Base-by-base conservation (phyloP, 2,797 vertebrate genomes). In the Gymnoscopelus braueri region DNA sequence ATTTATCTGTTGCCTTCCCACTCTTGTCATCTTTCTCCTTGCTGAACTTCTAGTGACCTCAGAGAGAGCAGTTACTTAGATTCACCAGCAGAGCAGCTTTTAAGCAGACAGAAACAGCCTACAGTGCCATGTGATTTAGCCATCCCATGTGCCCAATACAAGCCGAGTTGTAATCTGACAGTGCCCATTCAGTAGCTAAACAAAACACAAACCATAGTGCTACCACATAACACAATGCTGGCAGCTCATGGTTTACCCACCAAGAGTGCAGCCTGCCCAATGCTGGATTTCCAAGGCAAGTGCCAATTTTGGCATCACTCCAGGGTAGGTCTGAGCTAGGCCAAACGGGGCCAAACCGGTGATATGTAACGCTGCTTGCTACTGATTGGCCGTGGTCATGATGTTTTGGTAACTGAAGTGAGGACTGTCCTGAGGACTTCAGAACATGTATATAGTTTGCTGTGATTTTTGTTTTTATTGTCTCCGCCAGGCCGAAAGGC, bases 101-200 rank as follows among this genome's bases (percentile, higher is more conserved):
- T 57, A 78, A 52, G 23, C 14, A 0, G 32, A 23, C n/a, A 74
- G 11, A 60, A 58, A 39, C 52, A 61, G 4, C 14, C 74, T 62
- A 80, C 70, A 54, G 64, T 50, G 63, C 51, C 39, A 19, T 72
- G 55, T 62, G 53, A 79, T 62, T 60, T 73, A 67, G 49, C 61
- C 68, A 54, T 65, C 78, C 72, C 72, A 78, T 59, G 59, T 62
- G 53, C 68, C 65, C 56, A 48, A 53, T 58, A 67, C 65, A 72
- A 69, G 67, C 68, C 63, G 26, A 10, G 26, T 11, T 15, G 29
- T 39, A 15, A 73, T 29, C 57, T 70, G 65, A 65, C 71, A 64
- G 61, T 60, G 39, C 23, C 39, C 44, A 49, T 78, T 79, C 81
- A 74, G 71, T 78, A 76, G 69, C 48, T 60, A 52, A 65, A 78